Base-by-base conservation (phyloP, 2,888 invertebrate genomes). In the Oxytorus armatus region DNA sequence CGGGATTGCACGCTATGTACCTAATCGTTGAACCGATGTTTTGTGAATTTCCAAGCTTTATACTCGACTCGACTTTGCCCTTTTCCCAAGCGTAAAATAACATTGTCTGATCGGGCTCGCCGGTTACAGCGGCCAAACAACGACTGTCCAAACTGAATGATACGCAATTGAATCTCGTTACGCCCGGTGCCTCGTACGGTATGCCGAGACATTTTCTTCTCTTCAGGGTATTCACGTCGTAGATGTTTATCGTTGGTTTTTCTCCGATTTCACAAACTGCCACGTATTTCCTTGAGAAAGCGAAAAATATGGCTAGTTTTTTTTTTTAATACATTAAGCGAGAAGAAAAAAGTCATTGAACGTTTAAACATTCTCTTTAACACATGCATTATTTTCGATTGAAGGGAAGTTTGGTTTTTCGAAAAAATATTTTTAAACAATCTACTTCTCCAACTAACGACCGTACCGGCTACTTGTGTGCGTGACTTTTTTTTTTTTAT, bases 91-190 rank as follows among this genome's bases (percentile, higher is more conserved):
- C 95, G 93, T 97, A 96, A 92, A 96, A 95, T 88, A 97, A 93
- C 92, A 97, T 93, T 85, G 94, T 95, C 95, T 96, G 96, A 90
- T 97, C 97, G 0, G 98, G 97, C 80, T 95, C 95, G 1, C 96
- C 96, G 0, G 96, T 96, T 33, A 98, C 94, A 0, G 96, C 95
- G 0, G 96, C 95, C 10, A 98, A 90, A 83, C 95, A 95, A 89
- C 96, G 96, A 1, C 96, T 96, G 90, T 98, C 98, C 79, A 93
- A 95, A 0, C 97, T 96, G 87, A 98, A 98, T 29, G 95, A 94
- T 0, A 97, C 92, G 74, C 95, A 95, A 10, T 95, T 95, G 88
- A 96, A 96, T 87, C 95, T 95, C 72, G 92, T 93, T 0, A 95
- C 94, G 2, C 89, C 89, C 0, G 93, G 92, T 0, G 93, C 92